Conservation (phyloP, 2,888 invertebrate genomes). For the Hipparchia semele region DNA sequence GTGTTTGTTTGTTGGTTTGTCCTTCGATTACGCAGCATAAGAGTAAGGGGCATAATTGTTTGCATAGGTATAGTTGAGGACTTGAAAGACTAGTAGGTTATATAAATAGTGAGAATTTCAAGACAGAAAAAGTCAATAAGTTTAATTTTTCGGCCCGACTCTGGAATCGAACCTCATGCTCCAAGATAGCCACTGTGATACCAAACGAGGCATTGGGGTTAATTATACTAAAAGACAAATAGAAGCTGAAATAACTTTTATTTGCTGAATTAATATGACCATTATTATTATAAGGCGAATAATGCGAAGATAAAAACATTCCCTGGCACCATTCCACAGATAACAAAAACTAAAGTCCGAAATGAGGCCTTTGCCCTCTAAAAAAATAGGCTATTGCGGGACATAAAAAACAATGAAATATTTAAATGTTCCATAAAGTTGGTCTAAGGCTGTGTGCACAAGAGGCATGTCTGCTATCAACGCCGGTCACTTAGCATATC, state of each 20-base stretch:
- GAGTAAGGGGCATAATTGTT: no score
- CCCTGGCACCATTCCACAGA: conserved; percentile 35
- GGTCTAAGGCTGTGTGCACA: conserved; percentile 49
- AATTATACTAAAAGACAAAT: no score
- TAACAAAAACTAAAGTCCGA: conserved; percentile 36
- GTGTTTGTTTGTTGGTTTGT: no score
- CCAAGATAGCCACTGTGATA: no score
- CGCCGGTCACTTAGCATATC: conserved; percentile 78
- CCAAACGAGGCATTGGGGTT: no score
- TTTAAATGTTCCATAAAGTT: conserved; percentile 47
- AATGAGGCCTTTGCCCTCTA: conserved; percentile 42
- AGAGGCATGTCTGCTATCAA: conserved; percentile 69
- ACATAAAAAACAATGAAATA: conserved; percentile 43
- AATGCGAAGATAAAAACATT: conserved; percentile 31
- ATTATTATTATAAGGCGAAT: conserved; percentile 21
- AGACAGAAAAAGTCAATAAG: not conserved
- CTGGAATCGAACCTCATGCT: no score
- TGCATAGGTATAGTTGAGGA: no score
- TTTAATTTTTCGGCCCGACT: not conserved
- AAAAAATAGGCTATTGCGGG: conserved; percentile 42
- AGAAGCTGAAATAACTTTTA: no score
- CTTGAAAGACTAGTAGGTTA: no score
- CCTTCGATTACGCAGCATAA: no score
- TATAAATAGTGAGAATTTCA: no score
- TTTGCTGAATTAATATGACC: conserved; percentile 14